These are phyloP conservation scores for Hippasteria phrygiana DNA, from an alignment of 53 echinoderm and acorn worm species.

Conservation along the genomic window DNA sequence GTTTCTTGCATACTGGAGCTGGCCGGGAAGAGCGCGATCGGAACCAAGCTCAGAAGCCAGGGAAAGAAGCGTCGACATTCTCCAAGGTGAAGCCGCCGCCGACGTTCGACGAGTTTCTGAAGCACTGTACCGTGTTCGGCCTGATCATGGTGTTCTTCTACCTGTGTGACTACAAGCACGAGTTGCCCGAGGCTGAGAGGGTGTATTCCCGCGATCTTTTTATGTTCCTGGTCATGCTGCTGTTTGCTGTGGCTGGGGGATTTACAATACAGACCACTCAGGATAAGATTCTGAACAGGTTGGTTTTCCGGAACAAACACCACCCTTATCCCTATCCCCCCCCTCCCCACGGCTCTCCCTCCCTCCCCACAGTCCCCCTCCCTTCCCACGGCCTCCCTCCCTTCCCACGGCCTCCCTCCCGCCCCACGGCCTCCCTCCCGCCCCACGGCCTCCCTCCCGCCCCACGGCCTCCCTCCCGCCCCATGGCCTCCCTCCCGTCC, in stretches of 20 bases:
- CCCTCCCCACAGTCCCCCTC: too few relatives aligned
- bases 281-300: slow-evolving; percentile 87
- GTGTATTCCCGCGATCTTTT: slow-evolving; percentile 76
- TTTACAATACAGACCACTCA: slow-evolving; percentile 76
- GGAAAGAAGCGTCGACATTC: slow-evolving; percentile 21
- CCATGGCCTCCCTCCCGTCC: too few relatives aligned
- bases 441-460: too few relatives aligned
- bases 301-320: not conserved
- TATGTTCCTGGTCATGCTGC: slow-evolving; percentile 72
- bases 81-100: slow-evolving; percentile 77
- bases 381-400: too few relatives aligned
- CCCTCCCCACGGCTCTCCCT: too few relatives aligned
- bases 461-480: too few relatives aligned
- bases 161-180: slow-evolving; percentile 73
- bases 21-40: not conserved
- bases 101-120: slow-evolving; percentile 78
- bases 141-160: slow-evolving; percentile 80
- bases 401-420: too few relatives aligned
- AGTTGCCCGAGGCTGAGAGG: slow-evolving; percentile 69
- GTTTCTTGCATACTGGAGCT: too few relatives aligned
- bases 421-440: too few relatives aligned
- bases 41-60: not conserved
- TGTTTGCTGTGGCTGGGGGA: slow-evolving; percentile 73
- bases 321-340: too few relatives aligned
- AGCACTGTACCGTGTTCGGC: slow-evolving; percentile 69